A percentile compares a stretch with the other conserved stretches of the same genome.
These are phyloP conservation scores for Pterostichus madidus DNA, from an alignment of 2,888 invertebrate species.

Conservation along the genomic window DNA sequence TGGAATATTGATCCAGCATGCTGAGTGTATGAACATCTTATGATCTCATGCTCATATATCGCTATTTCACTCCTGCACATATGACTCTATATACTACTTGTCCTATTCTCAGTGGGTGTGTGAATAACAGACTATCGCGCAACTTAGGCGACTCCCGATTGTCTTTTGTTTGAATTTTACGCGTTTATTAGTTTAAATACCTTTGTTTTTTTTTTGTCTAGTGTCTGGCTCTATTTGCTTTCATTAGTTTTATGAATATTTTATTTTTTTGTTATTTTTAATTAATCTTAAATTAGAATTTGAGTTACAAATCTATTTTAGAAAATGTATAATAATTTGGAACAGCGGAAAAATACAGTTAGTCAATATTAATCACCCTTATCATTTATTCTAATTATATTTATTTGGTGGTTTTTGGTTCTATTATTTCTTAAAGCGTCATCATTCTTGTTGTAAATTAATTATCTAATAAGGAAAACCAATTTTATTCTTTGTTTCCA, in stretches of 20 bases:
- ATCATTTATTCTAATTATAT: too few relatives aligned
- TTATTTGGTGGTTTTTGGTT: too few relatives aligned
- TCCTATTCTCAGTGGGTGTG: constrained; percentile 53
- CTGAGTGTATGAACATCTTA: constrained; percentile 48
- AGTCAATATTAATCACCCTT: too few relatives aligned
- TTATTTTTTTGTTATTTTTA: not conserved
- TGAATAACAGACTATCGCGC: constrained; percentile 32
- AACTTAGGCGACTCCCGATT: not conserved
- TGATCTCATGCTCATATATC: constrained; percentile 49
- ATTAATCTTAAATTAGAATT: too few relatives aligned
- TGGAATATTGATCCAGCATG: constrained; percentile 54
- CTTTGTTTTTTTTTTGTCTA: constrained; percentile 2
- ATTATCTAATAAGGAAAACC: not conserved
- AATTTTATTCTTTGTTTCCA: not conserved
- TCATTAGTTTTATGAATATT: not conserved
- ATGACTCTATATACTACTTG: not conserved
- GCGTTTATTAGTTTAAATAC: constrained; percentile 12
- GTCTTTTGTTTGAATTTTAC: constrained; percentile 41
- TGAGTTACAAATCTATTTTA: too few relatives aligned
- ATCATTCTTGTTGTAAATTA: too few relatives aligned
- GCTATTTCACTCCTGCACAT: constrained; percentile 18
- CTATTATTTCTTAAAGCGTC: too few relatives aligned
- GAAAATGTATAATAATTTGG: too few relatives aligned
- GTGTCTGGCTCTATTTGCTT: not conserved
- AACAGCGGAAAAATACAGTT: too few relatives aligned